A percentile compares a stretch with the other conserved stretches of the same genome.
These are phyloP conservation scores for Chaetura pelagica DNA, from an alignment of 2,113 vertebrate species.

Conservation along the genomic window DNA sequence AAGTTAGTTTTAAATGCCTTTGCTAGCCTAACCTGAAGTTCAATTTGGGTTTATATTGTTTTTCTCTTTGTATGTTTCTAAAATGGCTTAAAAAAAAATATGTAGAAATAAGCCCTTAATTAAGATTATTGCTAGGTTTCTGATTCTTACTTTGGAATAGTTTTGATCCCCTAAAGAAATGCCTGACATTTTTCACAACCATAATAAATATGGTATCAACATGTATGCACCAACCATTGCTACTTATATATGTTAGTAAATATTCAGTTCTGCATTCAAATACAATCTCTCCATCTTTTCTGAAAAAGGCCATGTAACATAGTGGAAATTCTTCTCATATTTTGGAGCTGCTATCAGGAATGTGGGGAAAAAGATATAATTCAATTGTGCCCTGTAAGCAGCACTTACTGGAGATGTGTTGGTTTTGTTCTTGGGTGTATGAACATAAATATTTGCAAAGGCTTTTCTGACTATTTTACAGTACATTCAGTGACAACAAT, in stretches of 20 bases:
- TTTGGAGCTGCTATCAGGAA: neutral
- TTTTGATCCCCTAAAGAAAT: neutral
- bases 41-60: neutral
- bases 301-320: neutral
- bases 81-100: neutral
- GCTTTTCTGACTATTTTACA: neutral
- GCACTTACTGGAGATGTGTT: neutral
- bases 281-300: neutral
- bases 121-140: neutral
- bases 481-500: neutral
- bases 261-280: neutral
- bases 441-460: neutral
- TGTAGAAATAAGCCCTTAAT: neutral
- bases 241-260: neutral
- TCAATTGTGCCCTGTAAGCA: neutral
- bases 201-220: neutral
- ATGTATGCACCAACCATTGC: neutral
- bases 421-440: neutral
- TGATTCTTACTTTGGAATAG: neutral
- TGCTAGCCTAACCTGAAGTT: neutral
- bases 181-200: neutral
- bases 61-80: neutral
- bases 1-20: neutral
- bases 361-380: neutral
- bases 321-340: accelerated